Percentiles rank a stretch among this genome's conserved stretches.
These are phyloP conservation scores for Drosophila mayaguana DNA, from an alignment of 2,888 invertebrate species.

Conservation along the genomic window DNA sequence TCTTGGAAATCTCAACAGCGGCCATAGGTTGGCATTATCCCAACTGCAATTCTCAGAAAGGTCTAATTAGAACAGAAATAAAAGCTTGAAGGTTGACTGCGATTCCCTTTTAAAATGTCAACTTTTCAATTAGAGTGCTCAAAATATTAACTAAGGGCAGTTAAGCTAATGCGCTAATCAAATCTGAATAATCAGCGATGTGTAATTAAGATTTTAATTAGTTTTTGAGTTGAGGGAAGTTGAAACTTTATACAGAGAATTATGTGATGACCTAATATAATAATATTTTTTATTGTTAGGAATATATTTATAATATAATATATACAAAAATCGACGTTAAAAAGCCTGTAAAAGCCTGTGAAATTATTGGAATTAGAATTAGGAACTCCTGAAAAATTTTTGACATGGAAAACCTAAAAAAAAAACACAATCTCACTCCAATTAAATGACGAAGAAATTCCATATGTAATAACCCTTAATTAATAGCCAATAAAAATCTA, in stretches of 20 bases:
- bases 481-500: slow-evolving; percentile 22
- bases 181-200: background rate
- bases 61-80: slow-evolving; percentile 32
- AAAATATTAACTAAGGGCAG: background rate
- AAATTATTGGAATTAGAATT: too few relatives aligned
- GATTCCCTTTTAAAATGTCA: slow-evolving; percentile 1
- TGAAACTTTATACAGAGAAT: background rate
- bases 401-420: too few relatives aligned
- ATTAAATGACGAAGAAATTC: slow-evolving; percentile 4
- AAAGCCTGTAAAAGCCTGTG: too few relatives aligned
- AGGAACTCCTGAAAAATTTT: too few relatives aligned
- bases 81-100: slow-evolving; percentile 27
- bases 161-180: background rate
- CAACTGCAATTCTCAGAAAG: slow-evolving; percentile 9
- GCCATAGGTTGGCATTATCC: slow-evolving; percentile 17
- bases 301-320: too few relatives aligned
- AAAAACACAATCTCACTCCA: background rate
- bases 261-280: too few relatives aligned
- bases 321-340: too few relatives aligned
- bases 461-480: slow-evolving; percentile 18
- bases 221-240: background rate
- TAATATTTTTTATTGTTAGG: too few relatives aligned
- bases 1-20: slow-evolving; percentile 36
- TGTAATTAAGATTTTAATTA: background rate
- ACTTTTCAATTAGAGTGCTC: background rate